Percentiles rank a stretch among this genome's conserved stretches.
These are phyloP conservation scores for Cyanocitta stelleri DNA, from an alignment of 2,113 vertebrate genomes.

Conservation along the genomic window DNA sequence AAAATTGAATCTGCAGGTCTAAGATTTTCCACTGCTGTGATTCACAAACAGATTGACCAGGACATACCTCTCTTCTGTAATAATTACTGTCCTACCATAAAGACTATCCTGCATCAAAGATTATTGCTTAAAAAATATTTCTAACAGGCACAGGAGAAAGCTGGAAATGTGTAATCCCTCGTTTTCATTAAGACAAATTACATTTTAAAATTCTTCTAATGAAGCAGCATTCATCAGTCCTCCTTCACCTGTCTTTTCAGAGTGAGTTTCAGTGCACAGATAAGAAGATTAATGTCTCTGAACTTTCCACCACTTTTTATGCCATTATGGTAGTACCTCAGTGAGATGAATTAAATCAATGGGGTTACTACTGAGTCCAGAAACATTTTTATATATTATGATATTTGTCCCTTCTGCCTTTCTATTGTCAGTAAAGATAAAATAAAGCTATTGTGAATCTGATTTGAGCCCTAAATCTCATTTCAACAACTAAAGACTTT, in stretches of 20 bases:
- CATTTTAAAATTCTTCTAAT: conserved; percentile 78
- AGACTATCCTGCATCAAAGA: conserved; percentile 44
- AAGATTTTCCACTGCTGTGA: background rate
- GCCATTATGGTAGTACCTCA: conserved; percentile 24
- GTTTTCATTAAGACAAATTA: conserved; percentile 76
- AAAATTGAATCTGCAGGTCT: background rate
- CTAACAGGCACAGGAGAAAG: conserved; percentile 47
- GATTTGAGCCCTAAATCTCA: background rate
- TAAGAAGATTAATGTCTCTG: conserved; percentile 74
- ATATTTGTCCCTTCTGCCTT: conserved; percentile 26
- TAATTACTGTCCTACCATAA: conserved; percentile 7
- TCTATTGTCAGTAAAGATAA: background rate
- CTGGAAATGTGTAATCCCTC: conserved; percentile 67
- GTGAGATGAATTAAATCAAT: conserved; percentile 59
- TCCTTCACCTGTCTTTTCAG: conserved; percentile 72
- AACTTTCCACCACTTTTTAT: conserved; percentile 70
- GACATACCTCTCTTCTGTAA: background rate
- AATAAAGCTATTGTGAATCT: background rate
- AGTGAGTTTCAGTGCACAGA: conserved; percentile 66
- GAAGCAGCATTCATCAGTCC: conserved; percentile 73
- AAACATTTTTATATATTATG: conserved; percentile 47
- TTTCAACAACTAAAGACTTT: background rate
- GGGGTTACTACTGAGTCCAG: conserved; percentile 35
- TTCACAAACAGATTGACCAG: conserved; percentile 19
- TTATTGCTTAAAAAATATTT: conserved; percentile 65